Percentiles rank a stretch among this genome's conserved stretches.
Evolutionary conservation across 2,888 invertebrate species (phyloP).

Genomic region (Timema cristinae): DNA sequence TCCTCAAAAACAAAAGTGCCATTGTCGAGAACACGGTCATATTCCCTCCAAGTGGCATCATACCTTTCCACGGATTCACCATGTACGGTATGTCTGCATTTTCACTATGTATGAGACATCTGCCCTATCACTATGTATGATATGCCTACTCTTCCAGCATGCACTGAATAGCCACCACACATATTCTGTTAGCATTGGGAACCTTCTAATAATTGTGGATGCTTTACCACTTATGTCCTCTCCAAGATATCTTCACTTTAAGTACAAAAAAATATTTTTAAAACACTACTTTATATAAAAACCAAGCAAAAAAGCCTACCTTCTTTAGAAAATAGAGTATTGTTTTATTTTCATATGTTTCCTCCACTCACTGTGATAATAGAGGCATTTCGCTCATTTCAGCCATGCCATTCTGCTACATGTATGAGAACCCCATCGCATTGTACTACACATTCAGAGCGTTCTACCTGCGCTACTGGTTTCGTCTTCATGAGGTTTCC

Average conservation of each 20-base stretch:
- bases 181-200: too few relatives aligned
- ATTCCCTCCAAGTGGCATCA: constrained; percentile 91
- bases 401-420: constrained; percentile 94
- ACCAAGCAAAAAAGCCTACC: background rate
- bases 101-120: too few relatives aligned
- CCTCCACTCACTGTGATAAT: too few relatives aligned
- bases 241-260: too few relatives aligned
- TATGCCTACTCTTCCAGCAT: too few relatives aligned
- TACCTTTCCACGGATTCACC: constrained; percentile 95
- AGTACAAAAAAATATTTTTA: too few relatives aligned
- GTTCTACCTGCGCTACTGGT: constrained; percentile 89
- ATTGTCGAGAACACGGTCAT: constrained; percentile 65
- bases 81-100: constrained; percentile 89
- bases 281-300: background rate
- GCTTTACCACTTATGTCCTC: too few relatives aligned
- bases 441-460: constrained; percentile 88
- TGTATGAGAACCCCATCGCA: constrained; percentile 82
- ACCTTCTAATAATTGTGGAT: too few relatives aligned
- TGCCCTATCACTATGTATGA: too few relatives aligned
- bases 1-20: constrained; percentile 66
- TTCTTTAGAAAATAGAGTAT: background rate
- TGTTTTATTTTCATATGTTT: background rate
- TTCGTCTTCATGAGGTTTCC: constrained; percentile 85
- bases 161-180: too few relatives aligned
- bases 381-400: constrained; percentile 38